Evolutionary conservation across 2,113 vertebrate genomes (phyloP), one percentile per base, ranked within the genome.

Genomic region (Coptodon bakossiorum): DNA sequence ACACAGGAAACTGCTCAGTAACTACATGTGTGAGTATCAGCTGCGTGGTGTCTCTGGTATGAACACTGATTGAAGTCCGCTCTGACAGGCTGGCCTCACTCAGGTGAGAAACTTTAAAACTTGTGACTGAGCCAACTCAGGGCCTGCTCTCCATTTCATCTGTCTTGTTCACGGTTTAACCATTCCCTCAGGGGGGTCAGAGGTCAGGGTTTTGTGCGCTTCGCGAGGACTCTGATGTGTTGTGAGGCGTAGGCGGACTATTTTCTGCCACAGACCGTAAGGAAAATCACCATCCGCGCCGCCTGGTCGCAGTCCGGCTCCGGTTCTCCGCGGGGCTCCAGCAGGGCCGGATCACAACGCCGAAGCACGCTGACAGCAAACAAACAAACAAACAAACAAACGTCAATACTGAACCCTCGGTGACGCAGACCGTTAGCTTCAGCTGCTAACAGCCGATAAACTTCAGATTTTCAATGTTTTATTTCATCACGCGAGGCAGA

Each of bases 301-400:
- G 91, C 88, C 10, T 94, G 95, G 27, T 83, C 90, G 8, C 56
- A 83, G 50, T 94, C 95, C 17, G 84, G 85, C 38, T 96, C 94
- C 1, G 85, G 48, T 63, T 93, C 91, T 16, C 63, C 80, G 17
- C 53, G 73, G 40, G 89, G 78, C 4, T 91, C 94, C 88, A 94
- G 24, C 3, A 76, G 80, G 24, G n/a, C 61, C 7, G 92, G 88
- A 17, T 96, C 94, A 73, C 93, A 95, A 56, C 80, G 90, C 88
- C 94, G 93, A 82, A 96, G 85, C 11, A 95, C 56, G 14, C 96
- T 96, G 89, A 38, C 1, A 63, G 6, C 59, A 90, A 3, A 83
- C 34, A 80, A 83, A 73, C 29, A 59, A 83, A 73, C 29, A 59
- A 22, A 57, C 31, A 13, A 11, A 48, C 3, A 38, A 24, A 9